Conservation (phyloP, 2,797 vertebrate genomes). For the Streptopelia turtur region DNA sequence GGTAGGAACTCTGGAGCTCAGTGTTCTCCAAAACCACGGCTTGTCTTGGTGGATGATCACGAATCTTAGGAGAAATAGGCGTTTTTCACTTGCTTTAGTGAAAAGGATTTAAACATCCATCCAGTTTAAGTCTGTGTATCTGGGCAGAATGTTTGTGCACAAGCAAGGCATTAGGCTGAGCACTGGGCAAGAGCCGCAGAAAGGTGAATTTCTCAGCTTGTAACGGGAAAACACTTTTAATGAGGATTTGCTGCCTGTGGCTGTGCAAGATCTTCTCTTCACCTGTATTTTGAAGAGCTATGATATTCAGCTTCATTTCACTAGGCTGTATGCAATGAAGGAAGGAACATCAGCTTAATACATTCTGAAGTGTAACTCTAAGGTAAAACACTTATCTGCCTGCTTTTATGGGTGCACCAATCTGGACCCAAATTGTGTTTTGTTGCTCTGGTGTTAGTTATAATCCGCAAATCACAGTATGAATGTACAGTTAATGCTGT, state of each 20-base stretch:
- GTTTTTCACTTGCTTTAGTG: not conserved
- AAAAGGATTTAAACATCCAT: not conserved
- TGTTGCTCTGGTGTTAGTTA: not conserved
- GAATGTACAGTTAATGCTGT: not conserved
- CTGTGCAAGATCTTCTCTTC: conserved; percentile 26
- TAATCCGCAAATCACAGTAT: not conserved
- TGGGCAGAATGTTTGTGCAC: not conserved
- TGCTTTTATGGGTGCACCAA: not conserved
- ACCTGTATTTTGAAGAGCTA: conserved; percentile 39
- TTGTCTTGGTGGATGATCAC: not conserved
- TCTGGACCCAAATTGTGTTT: not conserved
- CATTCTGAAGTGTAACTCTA: not conserved
- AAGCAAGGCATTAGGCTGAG: not conserved
- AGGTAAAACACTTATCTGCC: not conserved
- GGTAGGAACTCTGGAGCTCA: not conserved
- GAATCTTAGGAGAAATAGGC: not conserved
- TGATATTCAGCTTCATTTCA: not conserved
- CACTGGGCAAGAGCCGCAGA: not conserved
- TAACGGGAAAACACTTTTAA: conserved; percentile 3
- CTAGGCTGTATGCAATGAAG: not conserved
- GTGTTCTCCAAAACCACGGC: not conserved
- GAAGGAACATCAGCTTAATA: not conserved
- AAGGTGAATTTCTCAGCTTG: conserved; percentile 12
- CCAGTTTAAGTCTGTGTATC: not conserved
- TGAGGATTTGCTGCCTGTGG: conserved; percentile 57